phyloP scores from a whole-genome alignment of 2,888 invertebrate genomes.

The Drosophila greeni region DNA sequence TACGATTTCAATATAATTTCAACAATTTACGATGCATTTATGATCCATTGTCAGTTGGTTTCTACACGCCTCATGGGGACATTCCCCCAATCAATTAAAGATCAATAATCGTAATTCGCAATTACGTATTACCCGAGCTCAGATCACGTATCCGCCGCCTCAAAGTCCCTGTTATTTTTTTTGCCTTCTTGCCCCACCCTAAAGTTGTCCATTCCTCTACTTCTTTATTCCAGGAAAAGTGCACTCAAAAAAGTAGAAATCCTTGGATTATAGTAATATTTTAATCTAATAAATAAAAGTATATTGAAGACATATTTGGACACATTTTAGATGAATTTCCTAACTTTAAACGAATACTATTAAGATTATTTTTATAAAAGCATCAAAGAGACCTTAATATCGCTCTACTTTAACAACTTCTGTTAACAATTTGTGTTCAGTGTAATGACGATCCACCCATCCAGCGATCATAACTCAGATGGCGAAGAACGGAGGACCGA shows the following conservation, averaged over 20 bases:
- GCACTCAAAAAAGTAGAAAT: not conserved
- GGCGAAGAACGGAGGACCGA: slow-evolving; percentile 6
- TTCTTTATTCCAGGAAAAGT: slow-evolving; percentile 35
- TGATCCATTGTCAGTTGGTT: slow-evolving; percentile 24
- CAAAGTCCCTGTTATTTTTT: not conserved
- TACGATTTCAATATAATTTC: slow-evolving; percentile 4
- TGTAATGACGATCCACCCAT: slow-evolving; percentile 10
- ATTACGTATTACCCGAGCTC: slow-evolving; percentile 46
- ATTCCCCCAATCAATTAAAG: slow-evolving; percentile 53
- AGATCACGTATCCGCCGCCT: slow-evolving; percentile 18
- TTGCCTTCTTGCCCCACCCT: slow-evolving; percentile 21
- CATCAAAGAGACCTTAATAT: too few species aligned
- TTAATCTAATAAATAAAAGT: not conserved
- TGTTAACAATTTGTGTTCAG: not conserved
- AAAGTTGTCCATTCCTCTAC: slow-evolving; percentile 3
- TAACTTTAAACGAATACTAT: not conserved
- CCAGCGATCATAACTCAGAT: slow-evolving; percentile 46
- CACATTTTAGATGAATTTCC: not conserved
- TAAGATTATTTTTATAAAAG: not conserved
- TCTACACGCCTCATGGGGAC: slow-evolving; percentile 3
- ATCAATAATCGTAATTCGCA: slow-evolving; percentile 63
- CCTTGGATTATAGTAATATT: not conserved
- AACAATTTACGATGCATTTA: slow-evolving; percentile 3
- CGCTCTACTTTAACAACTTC: not conserved
- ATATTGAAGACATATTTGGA: too few species aligned